phyloP scores from a whole-genome alignment of 2,113 vertebrate species.

The Gasterosteus aculeatus region DNA sequence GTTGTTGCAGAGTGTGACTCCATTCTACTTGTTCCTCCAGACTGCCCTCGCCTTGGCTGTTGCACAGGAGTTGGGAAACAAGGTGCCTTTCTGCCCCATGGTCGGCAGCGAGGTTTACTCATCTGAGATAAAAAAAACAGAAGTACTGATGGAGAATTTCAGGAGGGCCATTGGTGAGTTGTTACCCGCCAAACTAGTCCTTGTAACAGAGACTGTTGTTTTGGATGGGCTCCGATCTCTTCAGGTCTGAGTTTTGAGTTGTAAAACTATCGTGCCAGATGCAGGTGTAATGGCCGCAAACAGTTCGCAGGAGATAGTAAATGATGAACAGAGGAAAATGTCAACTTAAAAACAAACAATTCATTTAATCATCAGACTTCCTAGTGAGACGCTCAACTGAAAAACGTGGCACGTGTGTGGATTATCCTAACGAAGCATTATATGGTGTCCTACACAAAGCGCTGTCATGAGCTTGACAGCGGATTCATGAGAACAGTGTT shows the following conservation, averaged over 20 bases:
- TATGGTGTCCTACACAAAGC: background rate
- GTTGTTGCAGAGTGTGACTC: background rate
- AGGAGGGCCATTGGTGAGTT: conserved; percentile 94
- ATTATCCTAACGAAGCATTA: background rate
- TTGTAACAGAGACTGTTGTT: background rate
- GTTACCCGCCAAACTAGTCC: background rate
- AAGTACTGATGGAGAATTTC: conserved; percentile 99
- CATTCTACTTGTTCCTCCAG: conserved; percentile 66
- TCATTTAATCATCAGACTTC: background rate
- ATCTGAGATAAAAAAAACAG: conserved; percentile 98
- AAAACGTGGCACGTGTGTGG: background rate
- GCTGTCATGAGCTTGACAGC: conserved; percentile 28
- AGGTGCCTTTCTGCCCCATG: conserved; percentile 99
- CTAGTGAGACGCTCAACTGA: background rate
- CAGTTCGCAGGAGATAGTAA: background rate
- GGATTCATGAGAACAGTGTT: conserved; percentile 62
- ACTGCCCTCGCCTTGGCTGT: conserved; percentile 95
- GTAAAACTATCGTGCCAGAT: background rate
- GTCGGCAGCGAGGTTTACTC: conserved; percentile 99
- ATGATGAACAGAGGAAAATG: background rate
- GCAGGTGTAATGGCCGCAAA: background rate
- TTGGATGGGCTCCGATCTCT: background rate
- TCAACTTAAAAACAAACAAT: background rate
- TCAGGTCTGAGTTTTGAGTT: background rate
- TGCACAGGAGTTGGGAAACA: conserved; percentile 97